phyloP scores from a whole-genome alignment of 1,140 invertebrate genomes.

The Tribolium castaneum region DNA sequence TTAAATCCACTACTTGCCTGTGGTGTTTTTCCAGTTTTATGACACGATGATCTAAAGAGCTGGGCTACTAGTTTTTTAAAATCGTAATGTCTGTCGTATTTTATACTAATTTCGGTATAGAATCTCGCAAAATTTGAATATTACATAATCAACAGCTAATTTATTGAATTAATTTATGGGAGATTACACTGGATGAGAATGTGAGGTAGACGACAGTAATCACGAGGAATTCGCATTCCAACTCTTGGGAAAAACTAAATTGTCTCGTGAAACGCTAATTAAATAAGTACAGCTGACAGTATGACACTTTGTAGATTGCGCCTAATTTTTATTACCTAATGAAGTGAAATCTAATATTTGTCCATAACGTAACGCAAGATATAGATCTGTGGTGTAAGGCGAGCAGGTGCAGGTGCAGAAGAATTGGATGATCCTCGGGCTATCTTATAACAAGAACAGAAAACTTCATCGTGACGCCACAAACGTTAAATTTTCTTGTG shows the following conservation, averaged over 20 bases:
- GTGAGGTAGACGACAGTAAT: not conserved
- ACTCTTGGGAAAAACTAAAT: not conserved
- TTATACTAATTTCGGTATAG: not conserved
- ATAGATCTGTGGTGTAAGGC: not conserved
- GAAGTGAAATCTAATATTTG: slow-evolving; percentile 1
- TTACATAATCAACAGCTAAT: not conserved
- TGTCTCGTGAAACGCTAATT: not conserved
- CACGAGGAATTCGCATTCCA: not conserved
- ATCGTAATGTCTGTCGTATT: not conserved
- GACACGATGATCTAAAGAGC: not conserved
- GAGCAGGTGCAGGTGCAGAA: slow-evolving; percentile 6
- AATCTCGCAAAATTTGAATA: not conserved
- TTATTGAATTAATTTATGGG: not conserved
- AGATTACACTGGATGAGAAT: slow-evolving; percentile 1
- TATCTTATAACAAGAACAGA: not conserved
- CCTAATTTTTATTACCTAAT: not conserved
- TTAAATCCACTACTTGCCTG: not conserved
- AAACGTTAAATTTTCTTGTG: slow-evolving; percentile 5
- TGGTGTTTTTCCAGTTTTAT: not conserved
- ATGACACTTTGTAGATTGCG: not conserved
- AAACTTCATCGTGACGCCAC: not conserved
- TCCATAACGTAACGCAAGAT: not conserved
- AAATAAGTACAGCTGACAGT: not conserved
- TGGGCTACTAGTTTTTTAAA: not conserved
- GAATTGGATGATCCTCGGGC: slow-evolving; percentile 7